Evolutionary conservation across 2,113 vertebrate species (phyloP).

Genomic region (Chrysemys picta): DNA sequence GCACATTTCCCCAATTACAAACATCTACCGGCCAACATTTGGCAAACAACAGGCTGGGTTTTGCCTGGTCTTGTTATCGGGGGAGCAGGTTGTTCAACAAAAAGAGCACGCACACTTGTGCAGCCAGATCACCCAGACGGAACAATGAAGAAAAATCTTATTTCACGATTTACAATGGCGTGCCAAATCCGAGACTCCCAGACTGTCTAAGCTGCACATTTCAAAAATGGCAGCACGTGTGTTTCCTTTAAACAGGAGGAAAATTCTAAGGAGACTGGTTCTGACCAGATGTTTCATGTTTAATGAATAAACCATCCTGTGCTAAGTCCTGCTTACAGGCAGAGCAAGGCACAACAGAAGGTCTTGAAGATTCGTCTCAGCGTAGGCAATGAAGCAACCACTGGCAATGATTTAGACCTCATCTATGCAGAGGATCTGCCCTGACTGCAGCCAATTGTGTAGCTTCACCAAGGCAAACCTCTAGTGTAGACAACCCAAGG

Average conservation of each 20-base stretch:
- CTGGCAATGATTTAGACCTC: not conserved
- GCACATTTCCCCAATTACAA: not conserved
- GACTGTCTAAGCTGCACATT: rapidly evolving
- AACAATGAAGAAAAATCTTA: not conserved
- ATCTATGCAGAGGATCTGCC: not conserved
- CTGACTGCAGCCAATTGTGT: not conserved
- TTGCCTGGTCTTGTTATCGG: not conserved
- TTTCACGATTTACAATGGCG: not conserved
- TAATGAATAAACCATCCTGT: not conserved
- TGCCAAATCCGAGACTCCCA: not conserved
- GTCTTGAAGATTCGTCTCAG: not conserved
- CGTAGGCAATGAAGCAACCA: not conserved
- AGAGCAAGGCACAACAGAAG: not conserved
- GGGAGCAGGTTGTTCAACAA: not conserved
- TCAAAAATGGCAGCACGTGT: rapidly evolving
- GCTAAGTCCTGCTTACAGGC: not conserved
- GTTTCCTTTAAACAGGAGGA: not conserved
- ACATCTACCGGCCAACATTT: not conserved
- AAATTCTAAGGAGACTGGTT: not conserved
- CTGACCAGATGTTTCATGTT: not conserved
- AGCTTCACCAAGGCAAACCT: not conserved
- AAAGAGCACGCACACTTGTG: not conserved
- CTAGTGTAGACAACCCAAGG: rapidly evolving
- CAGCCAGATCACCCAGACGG: not conserved
- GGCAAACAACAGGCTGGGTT: not conserved